These are phyloP conservation scores for Takifugu flavidus DNA, from an alignment of 2,113 vertebrate species.

Conservation along the genomic window DNA sequence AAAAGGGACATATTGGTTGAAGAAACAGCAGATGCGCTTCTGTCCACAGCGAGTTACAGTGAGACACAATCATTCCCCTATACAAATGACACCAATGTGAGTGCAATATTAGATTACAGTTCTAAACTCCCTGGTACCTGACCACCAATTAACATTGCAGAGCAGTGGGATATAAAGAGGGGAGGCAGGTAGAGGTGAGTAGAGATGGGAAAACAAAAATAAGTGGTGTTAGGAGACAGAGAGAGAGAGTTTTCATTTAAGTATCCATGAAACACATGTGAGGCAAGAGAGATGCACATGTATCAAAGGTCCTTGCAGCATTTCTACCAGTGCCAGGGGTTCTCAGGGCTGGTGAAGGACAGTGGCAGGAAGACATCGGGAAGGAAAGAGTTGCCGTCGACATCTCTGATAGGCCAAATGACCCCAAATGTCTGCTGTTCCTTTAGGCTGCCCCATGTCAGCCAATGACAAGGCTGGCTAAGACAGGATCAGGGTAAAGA, in stretches of 20 bases:
- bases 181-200: too few species aligned
- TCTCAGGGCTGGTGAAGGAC: conserved; percentile 45
- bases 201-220: too few species aligned
- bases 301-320: conserved; percentile 34
- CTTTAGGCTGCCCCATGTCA: conserved; percentile 48
- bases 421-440: conserved; percentile 56
- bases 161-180: too few species aligned
- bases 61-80: too few species aligned
- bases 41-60: too few species aligned
- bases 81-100: too few species aligned
- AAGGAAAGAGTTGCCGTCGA: conserved; percentile 36
- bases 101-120: too few species aligned
- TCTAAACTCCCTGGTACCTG: too few species aligned
- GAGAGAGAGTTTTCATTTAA: conserved; percentile 10
- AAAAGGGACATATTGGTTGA: neutral
- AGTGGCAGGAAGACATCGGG: conserved; percentile 23
- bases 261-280: neutral
- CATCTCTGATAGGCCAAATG: conserved; percentile 49
- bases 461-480: conserved; percentile 50
- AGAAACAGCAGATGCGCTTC: neutral
- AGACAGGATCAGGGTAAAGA: conserved; percentile 62
- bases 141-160: too few species aligned
- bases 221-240: too few species aligned
- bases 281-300: conserved; percentile 6
- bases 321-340: conserved; percentile 46